Percentiles rank a stretch among this genome's conserved stretches.
Conservation (phyloP, 53 echinoderm and acorn worm species). For the Henricia sp. region DNA sequence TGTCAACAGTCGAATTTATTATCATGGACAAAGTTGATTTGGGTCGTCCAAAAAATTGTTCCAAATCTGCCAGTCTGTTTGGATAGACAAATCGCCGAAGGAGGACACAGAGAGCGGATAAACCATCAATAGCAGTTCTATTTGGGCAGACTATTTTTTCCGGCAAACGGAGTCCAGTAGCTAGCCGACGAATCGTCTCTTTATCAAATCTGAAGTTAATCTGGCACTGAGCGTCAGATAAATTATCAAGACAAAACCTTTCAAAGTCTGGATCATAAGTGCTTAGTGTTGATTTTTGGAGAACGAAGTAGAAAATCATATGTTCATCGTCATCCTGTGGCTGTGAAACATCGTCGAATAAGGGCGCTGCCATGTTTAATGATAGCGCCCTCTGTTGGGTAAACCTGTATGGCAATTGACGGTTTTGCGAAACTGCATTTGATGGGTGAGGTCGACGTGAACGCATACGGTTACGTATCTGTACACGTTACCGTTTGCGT, state of each 20-base stretch:
- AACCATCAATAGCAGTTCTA: slow-evolving; percentile 35
- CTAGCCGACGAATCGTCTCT: slow-evolving; percentile 33
- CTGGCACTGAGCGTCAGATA: slow-evolving; percentile 33
- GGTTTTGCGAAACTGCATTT: slow-evolving; percentile 4
- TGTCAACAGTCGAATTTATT: slow-evolving; percentile 37
- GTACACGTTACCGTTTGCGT: slow-evolving; percentile 1
- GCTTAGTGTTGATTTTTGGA: slow-evolving; percentile 10
- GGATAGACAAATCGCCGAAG: slow-evolving; percentile 47
- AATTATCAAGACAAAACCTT: slow-evolving; percentile 28
- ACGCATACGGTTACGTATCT: slow-evolving; percentile 23
- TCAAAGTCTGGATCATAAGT: slow-evolving; percentile 38
- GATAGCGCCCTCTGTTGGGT: not conserved
- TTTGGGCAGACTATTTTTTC: slow-evolving; percentile 48
- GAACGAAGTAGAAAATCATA: slow-evolving; percentile 3
- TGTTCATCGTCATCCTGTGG: slow-evolving; percentile 44
- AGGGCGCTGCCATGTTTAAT: slow-evolving; percentile 40
- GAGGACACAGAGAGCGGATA: slow-evolving; percentile 25
- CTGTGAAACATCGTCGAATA: slow-evolving; percentile 6
- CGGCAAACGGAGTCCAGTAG: slow-evolving; percentile 27
- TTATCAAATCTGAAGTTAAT: slow-evolving; percentile 38
- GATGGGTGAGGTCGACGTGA: not conserved
- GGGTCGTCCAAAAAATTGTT: slow-evolving; percentile 45
- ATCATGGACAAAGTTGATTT: slow-evolving; percentile 42
- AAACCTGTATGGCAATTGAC: no score
- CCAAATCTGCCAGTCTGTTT: slow-evolving; percentile 45